Base-by-base conservation (phyloP, 2,888 invertebrate species). In the Dioctria rufipes region DNA sequence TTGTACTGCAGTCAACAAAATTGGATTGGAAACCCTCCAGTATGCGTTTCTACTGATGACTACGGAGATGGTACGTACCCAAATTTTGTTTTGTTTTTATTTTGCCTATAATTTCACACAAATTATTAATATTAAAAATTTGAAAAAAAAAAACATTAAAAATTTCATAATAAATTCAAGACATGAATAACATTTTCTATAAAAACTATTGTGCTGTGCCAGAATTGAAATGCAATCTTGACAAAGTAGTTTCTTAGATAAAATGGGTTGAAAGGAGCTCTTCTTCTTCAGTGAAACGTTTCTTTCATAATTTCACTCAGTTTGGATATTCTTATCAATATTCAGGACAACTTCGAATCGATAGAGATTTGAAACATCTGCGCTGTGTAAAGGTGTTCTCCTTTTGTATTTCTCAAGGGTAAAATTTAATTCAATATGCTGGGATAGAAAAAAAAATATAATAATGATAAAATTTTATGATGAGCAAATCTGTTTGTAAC, bases 11-110 rank as follows among this genome's bases (percentile, higher is more conserved):
- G 91, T 84, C 86, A 88, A 80, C 88, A 89, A 67, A 87, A 87
- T 83, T 93, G 93, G 93, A 86, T 92, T 81, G 92, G 92, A 6
- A 88, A 89, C 63, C 92, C 92, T 65, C 92, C 93, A 37, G 88
- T 88, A 78, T 93, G 93, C 84, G 82, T 87, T 11, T 42, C 80
- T 40, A 39, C 77, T 8, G 81, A 66, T 61, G 81, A 58, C 25
- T 63, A 77, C 49, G 61, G 63, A 5, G 63, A 61, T 49, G 77
- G 77, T 77, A 61, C 49, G 77, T 49, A 13, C 25, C 25, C 2
- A 25, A 25, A 1, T 25, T 25, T 25, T 25, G 25, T 11, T 11
- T 51, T 51, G 51, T 11, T 3, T 11, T 11, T 11, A 51, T 11
- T 11, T 51, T 11, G n/a, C 25, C 25, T 25, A 25, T 25, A 25